These are phyloP conservation scores for Parnassius apollo DNA, from an alignment of 2,888 invertebrate genomes.

Conservation along the genomic window DNA sequence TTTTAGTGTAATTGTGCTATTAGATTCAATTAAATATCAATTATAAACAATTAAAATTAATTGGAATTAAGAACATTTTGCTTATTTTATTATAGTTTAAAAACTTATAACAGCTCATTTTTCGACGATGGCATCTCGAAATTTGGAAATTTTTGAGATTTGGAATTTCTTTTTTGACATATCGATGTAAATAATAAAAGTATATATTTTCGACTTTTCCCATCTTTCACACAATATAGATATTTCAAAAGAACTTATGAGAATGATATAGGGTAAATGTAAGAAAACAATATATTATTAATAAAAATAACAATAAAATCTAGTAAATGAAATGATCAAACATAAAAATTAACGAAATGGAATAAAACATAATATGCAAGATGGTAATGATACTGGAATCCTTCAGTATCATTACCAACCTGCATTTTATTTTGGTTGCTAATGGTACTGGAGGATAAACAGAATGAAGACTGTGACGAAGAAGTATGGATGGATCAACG, in stretches of 20 bases:
- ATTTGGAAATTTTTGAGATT: background rate
- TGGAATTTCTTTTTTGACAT: background rate
- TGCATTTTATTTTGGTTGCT: background rate
- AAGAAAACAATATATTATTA: background rate
- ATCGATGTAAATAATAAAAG: background rate
- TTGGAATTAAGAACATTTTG: too few relatives aligned
- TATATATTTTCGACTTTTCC: background rate
- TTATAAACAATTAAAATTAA: too few relatives aligned
- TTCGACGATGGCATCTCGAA: background rate
- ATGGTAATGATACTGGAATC: background rate
- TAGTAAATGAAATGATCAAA: background rate
- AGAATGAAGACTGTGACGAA: slow-evolving; percentile 6
- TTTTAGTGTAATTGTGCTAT: too few relatives aligned
- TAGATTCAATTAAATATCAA: too few relatives aligned
- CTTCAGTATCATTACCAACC: too few relatives aligned
- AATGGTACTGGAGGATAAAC: background rate
- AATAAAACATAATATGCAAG: background rate
- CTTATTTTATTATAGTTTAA: too few relatives aligned
- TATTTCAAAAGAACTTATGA: slow-evolving; percentile 20
- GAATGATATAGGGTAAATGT: background rate
- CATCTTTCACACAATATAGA: background rate
- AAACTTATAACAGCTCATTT: background rate
- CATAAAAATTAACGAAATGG: background rate
- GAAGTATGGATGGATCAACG: background rate
- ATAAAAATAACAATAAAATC: background rate